A percentile compares a stretch with the other conserved stretches of the same genome.
These are phyloP conservation scores for Perca flavescens DNA, from an alignment of 2,113 vertebrate genomes.

Conservation along the genomic window DNA sequence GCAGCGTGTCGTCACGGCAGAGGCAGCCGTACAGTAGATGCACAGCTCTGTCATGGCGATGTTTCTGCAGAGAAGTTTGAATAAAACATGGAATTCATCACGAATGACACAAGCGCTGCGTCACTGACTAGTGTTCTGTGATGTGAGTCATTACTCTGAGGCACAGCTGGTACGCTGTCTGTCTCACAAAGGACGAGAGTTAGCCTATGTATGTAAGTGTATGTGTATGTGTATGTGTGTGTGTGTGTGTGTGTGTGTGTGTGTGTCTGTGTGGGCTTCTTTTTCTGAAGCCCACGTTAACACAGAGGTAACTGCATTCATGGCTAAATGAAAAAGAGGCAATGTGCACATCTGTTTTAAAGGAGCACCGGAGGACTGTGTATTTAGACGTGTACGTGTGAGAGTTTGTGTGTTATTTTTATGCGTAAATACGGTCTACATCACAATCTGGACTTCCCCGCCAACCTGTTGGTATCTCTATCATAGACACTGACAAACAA, in stretches of 20 bases:
- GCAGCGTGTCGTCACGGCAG: not conserved
- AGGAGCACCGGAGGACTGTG: not conserved
- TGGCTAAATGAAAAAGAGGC: slow-evolving; percentile 24
- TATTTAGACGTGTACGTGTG: not conserved
- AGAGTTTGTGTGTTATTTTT: slow-evolving; percentile 7
- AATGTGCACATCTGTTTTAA: slow-evolving; percentile 47
- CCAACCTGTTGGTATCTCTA: slow-evolving; percentile 27
- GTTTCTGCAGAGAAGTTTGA: slow-evolving; percentile 22
- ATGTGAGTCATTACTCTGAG: slow-evolving; percentile 52
- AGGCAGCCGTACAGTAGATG: not conserved
- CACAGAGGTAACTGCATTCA: slow-evolving; percentile 40
- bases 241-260: not conserved
- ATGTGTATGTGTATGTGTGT: not conserved
- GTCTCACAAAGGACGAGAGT: not conserved
- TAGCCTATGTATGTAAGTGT: too few species aligned
- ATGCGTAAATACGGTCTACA: slow-evolving; percentile 36
- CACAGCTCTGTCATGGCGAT: not conserved
- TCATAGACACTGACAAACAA: slow-evolving; percentile 59
- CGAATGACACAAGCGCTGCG: slow-evolving; percentile 29
- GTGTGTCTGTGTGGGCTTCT: slow-evolving; percentile 17
- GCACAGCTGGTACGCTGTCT: slow-evolving; percentile 36
- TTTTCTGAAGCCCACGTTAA: slow-evolving; percentile 38
- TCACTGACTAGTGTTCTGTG: slow-evolving; percentile 27
- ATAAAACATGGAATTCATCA: slow-evolving; percentile 64
- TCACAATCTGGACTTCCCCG: slow-evolving; percentile 31